These are phyloP conservation scores for Podarcis lilfordi DNA, from an alignment of 2,797 vertebrate species.

Conservation along the genomic window DNA sequence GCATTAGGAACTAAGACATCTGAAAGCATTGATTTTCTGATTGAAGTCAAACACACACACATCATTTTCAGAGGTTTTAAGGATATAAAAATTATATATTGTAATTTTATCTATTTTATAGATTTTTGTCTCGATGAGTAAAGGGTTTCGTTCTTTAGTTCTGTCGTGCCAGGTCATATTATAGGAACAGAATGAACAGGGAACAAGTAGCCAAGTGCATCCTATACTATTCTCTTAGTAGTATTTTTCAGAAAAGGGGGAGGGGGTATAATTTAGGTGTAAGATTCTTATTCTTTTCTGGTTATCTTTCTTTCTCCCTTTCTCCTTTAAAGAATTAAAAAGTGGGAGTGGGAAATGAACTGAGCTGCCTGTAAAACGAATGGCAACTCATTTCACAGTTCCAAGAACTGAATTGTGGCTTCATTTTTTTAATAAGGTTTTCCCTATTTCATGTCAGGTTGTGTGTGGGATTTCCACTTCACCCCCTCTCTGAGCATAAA, in stretches of 20 bases:
- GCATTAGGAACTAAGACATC: neutral
- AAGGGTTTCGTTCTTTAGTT: neutral
- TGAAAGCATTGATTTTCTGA: neutral
- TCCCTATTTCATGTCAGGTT: slow-evolving; percentile 29
- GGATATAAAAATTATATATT: slow-evolving; percentile 13
- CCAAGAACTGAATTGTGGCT: slow-evolving; percentile 32
- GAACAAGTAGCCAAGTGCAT: neutral
- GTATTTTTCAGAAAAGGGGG: slow-evolving; percentile 8
- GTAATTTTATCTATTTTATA: rapidly evolving
- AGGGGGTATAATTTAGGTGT: slow-evolving; percentile 24
- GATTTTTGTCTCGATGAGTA: neutral
- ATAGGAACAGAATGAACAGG: neutral
- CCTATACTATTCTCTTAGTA: neutral
- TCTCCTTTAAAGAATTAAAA: neutral
- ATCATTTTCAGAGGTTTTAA: neutral
- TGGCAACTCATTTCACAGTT: slow-evolving; percentile 3
- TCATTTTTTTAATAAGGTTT: slow-evolving; percentile 19
- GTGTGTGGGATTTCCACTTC: neutral
- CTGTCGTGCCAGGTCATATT: slow-evolving; percentile 1
- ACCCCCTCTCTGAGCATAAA: neutral
- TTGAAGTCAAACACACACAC: neutral
- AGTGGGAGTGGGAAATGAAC: neutral
- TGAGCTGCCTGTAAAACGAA: slow-evolving; percentile 38
- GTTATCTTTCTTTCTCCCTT: neutral
- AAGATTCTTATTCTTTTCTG: slow-evolving; percentile 28